A percentile compares a stretch with the other conserved stretches of the same genome.
Conservation (phyloP, 2,797 vertebrate genomes). For the Rhodeus uyekii region DNA sequence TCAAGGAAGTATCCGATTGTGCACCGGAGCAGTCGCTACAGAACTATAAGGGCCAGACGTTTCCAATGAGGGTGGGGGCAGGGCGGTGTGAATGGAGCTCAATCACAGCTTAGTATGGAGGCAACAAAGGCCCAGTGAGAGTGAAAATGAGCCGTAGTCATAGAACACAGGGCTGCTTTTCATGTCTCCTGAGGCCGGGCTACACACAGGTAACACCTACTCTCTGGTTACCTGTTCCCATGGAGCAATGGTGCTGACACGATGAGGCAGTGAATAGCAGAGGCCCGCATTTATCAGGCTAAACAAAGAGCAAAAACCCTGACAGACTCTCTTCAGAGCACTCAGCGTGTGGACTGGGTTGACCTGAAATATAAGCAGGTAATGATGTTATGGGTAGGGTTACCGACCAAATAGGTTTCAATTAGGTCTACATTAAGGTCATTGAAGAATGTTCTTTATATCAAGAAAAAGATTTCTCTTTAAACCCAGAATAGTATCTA, state of each 20-base stretch:
- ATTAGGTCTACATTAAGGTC: constrained; percentile 12
- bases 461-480: neutral
- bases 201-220: constrained; percentile 63
- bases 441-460: neutral
- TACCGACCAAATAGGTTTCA: constrained; percentile 25
- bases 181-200: constrained; percentile 57
- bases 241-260: constrained; percentile 56
- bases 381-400: constrained; percentile 13
- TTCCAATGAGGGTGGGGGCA: constrained; percentile 65
- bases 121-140: constrained; percentile 76
- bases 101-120: constrained; percentile 71
- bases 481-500: neutral
- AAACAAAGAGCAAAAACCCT: constrained; percentile 49
- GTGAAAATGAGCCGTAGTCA: constrained; percentile 60
- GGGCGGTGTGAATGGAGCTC: constrained; percentile 66
- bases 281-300: constrained; percentile 47
- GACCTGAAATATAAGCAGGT: constrained; percentile 36
- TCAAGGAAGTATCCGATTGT: constrained; percentile 75
- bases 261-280: constrained; percentile 49
- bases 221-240: constrained; percentile 72
- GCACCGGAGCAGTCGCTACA: constrained; percentile 63
- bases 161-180: constrained; percentile 54
- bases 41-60: constrained; percentile 54
- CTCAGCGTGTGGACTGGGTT: constrained; percentile 27
- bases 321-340: constrained; percentile 9